phyloP scores from a whole-genome alignment of 37 sponge, comb jelly and placozoan species.

The Aplysina aerophoba region DNA sequence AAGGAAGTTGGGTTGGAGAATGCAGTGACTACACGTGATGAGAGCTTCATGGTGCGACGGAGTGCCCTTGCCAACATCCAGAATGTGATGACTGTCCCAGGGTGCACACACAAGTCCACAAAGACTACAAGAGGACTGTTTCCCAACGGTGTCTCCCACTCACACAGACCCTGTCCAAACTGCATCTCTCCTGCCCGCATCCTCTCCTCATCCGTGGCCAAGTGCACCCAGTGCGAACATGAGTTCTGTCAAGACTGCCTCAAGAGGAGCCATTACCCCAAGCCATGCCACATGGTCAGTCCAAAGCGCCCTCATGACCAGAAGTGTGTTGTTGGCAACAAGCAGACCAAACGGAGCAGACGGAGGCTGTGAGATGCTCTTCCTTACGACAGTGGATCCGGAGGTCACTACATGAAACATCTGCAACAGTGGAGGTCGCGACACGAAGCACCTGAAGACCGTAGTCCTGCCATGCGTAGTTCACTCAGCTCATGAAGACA shows the following conservation, averaged over 20 bases:
- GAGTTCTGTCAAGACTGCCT: slow-evolving; percentile 30
- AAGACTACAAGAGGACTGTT: not conserved
- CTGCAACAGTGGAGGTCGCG: too few relatives aligned
- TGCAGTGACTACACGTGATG: not conserved
- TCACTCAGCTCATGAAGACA: too few relatives aligned
- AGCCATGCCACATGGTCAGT: slow-evolving; percentile 3
- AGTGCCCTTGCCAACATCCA: not conserved
- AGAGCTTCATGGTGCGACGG: not conserved
- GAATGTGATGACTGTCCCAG: not conserved
- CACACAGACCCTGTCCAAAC: slow-evolving; percentile 19
- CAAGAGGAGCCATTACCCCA: not conserved
- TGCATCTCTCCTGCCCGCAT: slow-evolving; percentile 32
- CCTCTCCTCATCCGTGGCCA: slow-evolving; percentile 16
- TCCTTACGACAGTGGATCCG: too few relatives aligned
- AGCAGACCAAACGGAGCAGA: not conserved
- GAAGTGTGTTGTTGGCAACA: not conserved
- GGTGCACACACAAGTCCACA: not conserved
- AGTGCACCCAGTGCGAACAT: not conserved
- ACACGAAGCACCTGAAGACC: too few relatives aligned
- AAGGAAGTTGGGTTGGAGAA: slow-evolving; percentile 1
- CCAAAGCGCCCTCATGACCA: not conserved
- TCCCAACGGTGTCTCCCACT: slow-evolving; percentile 1
- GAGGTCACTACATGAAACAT: too few relatives aligned
- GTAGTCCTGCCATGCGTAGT: too few relatives aligned
- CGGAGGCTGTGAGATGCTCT: not conserved